These are phyloP conservation scores for Orius insidiosus DNA, from an alignment of 1,140 invertebrate genomes.

Conservation along the genomic window DNA sequence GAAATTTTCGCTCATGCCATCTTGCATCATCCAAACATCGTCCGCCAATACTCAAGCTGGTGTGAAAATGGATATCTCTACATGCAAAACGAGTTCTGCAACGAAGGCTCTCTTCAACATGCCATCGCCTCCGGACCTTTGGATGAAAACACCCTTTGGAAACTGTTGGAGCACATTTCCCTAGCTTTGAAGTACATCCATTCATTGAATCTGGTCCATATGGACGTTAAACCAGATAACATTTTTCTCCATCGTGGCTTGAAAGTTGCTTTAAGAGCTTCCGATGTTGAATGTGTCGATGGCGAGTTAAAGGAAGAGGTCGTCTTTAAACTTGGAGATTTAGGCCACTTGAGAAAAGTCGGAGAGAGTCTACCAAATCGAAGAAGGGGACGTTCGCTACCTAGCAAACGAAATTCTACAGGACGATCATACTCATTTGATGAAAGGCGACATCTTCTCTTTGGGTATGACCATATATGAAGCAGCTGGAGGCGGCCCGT, in stretches of 20 bases:
- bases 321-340: constrained; percentile 30
- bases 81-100: constrained; percentile 85
- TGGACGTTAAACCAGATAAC: constrained; percentile 87
- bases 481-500: constrained; percentile 52
- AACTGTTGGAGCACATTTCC: constrained; percentile 11
- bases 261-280: too few species aligned
- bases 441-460: constrained; percentile 82
- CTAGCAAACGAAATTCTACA: constrained; percentile 65
- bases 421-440: constrained; percentile 57
- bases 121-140: constrained; percentile 34
- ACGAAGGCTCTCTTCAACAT: constrained; percentile 59
- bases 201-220: constrained; percentile 68
- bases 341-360: constrained; percentile 76
- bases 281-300: too few species aligned
- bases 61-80: constrained; percentile 83
- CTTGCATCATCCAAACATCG: constrained; percentile 71
- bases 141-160: constrained; percentile 28
- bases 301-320: too few species aligned
- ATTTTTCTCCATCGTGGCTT: constrained; percentile 57
- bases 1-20: constrained; percentile 88
- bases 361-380: constrained; percentile 54
- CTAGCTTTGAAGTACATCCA: constrained; percentile 58
- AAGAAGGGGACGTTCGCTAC: constrained; percentile 88
- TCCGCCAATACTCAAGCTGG: constrained; percentile 86
- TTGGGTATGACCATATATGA: constrained; percentile 57